Percentiles rank a stretch among this genome's conserved stretches.
Conservation (phyloP, 2,888 invertebrate species). For the Pandemis cinnamomeana region DNA sequence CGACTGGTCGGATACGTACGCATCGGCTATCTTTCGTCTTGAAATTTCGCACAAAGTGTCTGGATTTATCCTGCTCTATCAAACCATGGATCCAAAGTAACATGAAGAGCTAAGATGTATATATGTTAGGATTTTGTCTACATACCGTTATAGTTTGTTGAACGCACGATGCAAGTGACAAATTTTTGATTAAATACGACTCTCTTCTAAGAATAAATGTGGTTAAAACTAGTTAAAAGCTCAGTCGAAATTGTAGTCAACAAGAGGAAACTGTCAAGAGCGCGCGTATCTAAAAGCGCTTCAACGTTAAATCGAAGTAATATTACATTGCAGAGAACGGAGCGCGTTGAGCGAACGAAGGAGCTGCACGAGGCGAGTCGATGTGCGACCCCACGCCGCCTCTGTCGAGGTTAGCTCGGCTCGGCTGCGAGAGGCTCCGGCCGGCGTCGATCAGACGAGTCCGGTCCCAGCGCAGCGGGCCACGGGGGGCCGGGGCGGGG, state of each 20-base stretch:
- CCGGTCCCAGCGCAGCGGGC: slow-evolving; percentile 60
- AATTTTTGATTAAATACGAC: background rate
- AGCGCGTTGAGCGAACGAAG: slow-evolving; percentile 69
- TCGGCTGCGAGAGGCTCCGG: slow-evolving; percentile 75
- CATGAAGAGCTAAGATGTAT: background rate
- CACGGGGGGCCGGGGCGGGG: slow-evolving; percentile 56
- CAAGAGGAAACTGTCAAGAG: slow-evolving; percentile 65
- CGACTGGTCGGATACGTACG: background rate
- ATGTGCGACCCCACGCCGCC: slow-evolving; percentile 78
- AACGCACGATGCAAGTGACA: background rate
- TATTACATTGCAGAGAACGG: slow-evolving; percentile 63
- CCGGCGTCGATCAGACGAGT: slow-evolving; percentile 72
- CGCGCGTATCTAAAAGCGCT: slow-evolving; percentile 71
- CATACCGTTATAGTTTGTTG: slow-evolving; percentile 11
- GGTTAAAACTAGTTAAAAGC: background rate
- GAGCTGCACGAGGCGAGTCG: slow-evolving; percentile 63
- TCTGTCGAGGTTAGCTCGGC: slow-evolving; percentile 74
- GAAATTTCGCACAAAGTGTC: background rate
- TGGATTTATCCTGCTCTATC: background rate
- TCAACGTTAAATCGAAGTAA: slow-evolving; percentile 69
- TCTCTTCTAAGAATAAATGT: background rate
- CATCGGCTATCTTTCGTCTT: background rate
- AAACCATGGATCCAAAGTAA: background rate
- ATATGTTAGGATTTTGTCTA: background rate
- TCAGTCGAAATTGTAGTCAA: slow-evolving; percentile 47